Base-by-base conservation (phyloP, 2,113 vertebrate genomes). In the Pelecanoides urinatrix region DNA sequence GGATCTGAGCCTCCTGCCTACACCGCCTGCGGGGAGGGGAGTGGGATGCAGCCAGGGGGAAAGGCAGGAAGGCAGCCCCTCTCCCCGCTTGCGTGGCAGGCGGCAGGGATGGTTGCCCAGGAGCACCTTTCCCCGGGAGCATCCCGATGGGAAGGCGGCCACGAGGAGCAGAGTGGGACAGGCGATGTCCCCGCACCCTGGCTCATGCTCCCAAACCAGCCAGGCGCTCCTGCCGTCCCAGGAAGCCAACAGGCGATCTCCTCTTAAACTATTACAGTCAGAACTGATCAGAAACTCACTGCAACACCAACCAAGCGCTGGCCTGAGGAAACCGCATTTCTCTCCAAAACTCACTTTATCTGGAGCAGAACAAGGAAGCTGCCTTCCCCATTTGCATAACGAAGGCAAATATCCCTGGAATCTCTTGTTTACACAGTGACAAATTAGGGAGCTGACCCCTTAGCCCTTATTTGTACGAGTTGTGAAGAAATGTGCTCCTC, bases 101-200 rank as follows among this genome's bases (percentile, higher is more conserved):
- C 45, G 22, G 61, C 29, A 66, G 18, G 3, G 2, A 11, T 14
- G 27, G 61, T 19, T 85, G 59, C 61, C 65, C 50, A 16, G 18
- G 9, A 78, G 9, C 2, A 0, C 38, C 36, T 49, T 75, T 25
- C 23, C 29, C 40, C 10, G 8, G 34, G 13, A 83, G 36, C 42
- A 90, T 62, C 74, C 61, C 3, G 0, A 4, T 11, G 10, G n/a
- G 52, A 67, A 83, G 27, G 52, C 1, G 3, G 25, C 14, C 47
- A 56, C 2, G 2, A 36, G 40, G 36, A 88, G 10, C 5, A 56
- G 22, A 62, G 20, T 0, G 0, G 36, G 63, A 49, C 29, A 52
- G 0, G 0, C 0, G 1, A 36, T 5, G 5, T 56, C 21, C 13
- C 13, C 3, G 3, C 22, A 30, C 7, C 13, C 65, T 30, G 16